phyloP scores from a whole-genome alignment of 1,140 invertebrate genomes.

The Ceratitis capitata region DNA sequence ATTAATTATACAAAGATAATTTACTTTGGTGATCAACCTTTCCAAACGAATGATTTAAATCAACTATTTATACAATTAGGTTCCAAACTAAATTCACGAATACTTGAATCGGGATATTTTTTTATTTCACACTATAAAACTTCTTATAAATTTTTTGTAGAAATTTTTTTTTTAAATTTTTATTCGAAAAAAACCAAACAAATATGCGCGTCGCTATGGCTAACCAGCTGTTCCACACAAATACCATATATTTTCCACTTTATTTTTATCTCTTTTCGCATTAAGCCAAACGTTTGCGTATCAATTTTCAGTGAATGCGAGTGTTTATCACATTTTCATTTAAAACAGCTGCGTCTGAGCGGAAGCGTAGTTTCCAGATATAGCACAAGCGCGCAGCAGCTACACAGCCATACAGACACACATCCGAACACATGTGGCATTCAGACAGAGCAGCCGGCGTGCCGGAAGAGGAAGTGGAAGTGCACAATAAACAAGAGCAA shows the following conservation, averaged over 20 bases:
- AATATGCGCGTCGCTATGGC: too few species aligned
- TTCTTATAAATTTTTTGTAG: too few species aligned
- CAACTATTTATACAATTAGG: too few species aligned
- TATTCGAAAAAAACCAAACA: too few species aligned
- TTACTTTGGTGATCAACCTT: too few species aligned
- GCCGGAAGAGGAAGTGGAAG: constrained; percentile 7
- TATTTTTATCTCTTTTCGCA: neutral
- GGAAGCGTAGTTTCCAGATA: constrained; percentile 16
- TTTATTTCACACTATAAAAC: too few species aligned
- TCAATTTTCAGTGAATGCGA: neutral
- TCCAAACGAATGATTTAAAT: too few species aligned
- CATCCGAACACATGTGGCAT: neutral
- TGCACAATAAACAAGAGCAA: constrained; percentile 39
- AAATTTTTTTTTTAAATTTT: too few species aligned
- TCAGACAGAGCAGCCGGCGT: constrained; percentile 27
- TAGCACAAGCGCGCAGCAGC: neutral
- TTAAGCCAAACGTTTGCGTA: neutral
- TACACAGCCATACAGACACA: neutral
- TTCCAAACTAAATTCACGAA: too few species aligned
- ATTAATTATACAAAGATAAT: too few species aligned
- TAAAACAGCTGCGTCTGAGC: neutral
- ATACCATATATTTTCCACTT: neutral
- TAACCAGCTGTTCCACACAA: too few species aligned
- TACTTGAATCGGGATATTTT: too few species aligned
- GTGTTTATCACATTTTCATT: neutral